Percentiles rank a stretch among this genome's conserved stretches.
phyloP scores from a whole-genome alignment of 1,140 invertebrate species.

The Saccostrea cuccullata region DNA sequence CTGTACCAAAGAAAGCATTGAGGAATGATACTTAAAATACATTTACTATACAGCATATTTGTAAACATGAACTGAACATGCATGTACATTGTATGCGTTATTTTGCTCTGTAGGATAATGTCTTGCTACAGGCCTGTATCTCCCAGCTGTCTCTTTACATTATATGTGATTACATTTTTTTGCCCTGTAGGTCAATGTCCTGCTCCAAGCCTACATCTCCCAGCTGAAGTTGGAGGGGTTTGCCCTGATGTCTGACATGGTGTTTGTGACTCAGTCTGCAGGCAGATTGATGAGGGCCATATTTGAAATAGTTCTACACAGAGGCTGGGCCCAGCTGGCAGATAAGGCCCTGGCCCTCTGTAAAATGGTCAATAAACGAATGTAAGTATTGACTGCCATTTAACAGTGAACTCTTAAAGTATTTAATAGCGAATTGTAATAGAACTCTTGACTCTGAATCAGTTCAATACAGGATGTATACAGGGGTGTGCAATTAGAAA shows the following conservation, averaged over 20 bases:
- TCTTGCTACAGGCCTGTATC: conserved; percentile 97
- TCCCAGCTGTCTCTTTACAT: conserved; percentile 87
- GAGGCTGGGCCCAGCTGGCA: conserved; percentile 98
- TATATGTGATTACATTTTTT: neutral
- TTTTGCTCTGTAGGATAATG: conserved; percentile 84
- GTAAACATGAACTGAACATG: no score
- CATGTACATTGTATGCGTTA: no score
- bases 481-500: no score
- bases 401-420: no score
- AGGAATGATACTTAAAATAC: no score
- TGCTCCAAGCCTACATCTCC: conserved; percentile 98
- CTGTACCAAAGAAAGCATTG: no score
- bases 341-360: conserved; percentile 97
- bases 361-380: conserved; percentile 99
- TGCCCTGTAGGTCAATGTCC: conserved; percentile 86
- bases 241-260: conserved; percentile 99
- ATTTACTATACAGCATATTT: no score
- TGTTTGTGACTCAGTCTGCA: conserved; percentile 99
- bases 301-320: conserved; percentile 93
- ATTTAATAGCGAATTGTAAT: no score
- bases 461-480: no score
- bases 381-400: conserved; percentile 80
- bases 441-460: no score
- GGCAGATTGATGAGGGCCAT: conserved; percentile 96
- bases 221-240: conserved; percentile 99